phyloP scores from a whole-genome alignment of 2,888 invertebrate species.

The Sminthurinus aureus region DNA sequence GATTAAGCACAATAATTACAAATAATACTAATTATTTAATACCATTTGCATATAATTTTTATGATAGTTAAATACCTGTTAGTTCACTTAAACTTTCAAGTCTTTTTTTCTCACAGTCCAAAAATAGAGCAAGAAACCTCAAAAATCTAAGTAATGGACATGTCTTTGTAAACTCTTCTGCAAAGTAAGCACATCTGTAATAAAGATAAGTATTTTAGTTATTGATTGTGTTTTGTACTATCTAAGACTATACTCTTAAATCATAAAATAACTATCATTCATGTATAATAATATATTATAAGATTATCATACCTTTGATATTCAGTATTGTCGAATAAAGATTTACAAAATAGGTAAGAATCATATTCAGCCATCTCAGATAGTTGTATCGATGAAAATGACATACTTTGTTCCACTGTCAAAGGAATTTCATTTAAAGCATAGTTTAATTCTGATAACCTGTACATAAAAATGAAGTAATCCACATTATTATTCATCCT shows the following conservation, averaged over 20 bases:
- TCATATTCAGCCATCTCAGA: constrained; percentile 72
- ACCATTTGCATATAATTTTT: background rate
- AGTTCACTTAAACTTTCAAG: constrained; percentile 80
- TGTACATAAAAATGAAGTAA: constrained; percentile 59
- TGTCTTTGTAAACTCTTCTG: constrained; percentile 70
- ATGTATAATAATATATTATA: constrained; percentile 33
- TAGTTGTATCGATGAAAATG: constrained; percentile 45
- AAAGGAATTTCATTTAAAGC: constrained; percentile 75
- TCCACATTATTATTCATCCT: too few relatives aligned
- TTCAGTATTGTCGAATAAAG: constrained; percentile 89
- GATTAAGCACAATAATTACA: background rate
- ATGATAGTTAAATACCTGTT: constrained; percentile 62
- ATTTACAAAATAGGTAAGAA: constrained; percentile 79
- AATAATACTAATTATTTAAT: background rate
- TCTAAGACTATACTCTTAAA: background rate
- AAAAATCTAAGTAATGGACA: constrained; percentile 81
- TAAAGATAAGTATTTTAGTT: constrained; percentile 15
- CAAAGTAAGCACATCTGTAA: constrained; percentile 77
- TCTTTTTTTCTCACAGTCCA: constrained; percentile 89
- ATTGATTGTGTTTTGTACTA: background rate
- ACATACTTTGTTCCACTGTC: constrained; percentile 52
- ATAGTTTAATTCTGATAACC: constrained; percentile 82
- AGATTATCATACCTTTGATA: constrained; percentile 71
- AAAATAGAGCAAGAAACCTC: constrained; percentile 83
- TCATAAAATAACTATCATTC: background rate